These are phyloP conservation scores for Phylloscopus trochilus DNA, from an alignment of 2,113 vertebrate genomes.

Conservation along the genomic window DNA sequence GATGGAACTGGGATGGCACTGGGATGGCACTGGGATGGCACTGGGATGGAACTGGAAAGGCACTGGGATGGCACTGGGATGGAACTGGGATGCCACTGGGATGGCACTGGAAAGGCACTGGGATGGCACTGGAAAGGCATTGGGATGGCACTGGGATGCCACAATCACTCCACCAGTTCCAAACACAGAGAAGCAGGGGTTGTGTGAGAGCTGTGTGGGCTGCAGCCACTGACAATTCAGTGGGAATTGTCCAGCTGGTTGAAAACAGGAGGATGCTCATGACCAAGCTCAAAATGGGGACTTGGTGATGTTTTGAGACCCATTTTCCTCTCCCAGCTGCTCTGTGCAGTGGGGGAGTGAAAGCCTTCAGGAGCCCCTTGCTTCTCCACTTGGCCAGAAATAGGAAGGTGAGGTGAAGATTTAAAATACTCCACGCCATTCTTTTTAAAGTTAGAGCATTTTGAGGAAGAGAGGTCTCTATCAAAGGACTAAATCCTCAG, in stretches of 20 bases:
- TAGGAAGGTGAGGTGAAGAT: not conserved
- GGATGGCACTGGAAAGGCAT: not conserved
- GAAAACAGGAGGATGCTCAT: not conserved
- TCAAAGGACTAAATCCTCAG: not conserved
- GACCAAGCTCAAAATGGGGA: not conserved
- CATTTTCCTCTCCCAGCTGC: fast-evolving
- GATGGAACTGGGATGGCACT: not conserved
- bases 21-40: too few relatives aligned
- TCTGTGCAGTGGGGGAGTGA: not conserved
- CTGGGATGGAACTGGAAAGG: not conserved
- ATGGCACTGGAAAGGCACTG: not conserved
- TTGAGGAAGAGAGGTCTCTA: not conserved
- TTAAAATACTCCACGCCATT: not conserved
- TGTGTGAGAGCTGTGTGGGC: fast-evolving
- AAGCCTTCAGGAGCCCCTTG: not conserved
- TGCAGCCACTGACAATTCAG: not conserved
- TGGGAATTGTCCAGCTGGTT: not conserved
- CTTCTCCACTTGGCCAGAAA: not conserved
- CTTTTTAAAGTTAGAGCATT: not conserved
- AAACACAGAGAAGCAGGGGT: fast-evolving
- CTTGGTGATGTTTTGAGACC: not conserved
- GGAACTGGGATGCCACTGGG: not conserved
- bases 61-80: not conserved
- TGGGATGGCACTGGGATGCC: not conserved
- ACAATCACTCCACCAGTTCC: fast-evolving